A percentile compares a stretch with the other conserved stretches of the same genome.
Evolutionary conservation across 1,140 invertebrate genomes (phyloP).

Genomic region (Maniola jurtina): DNA sequence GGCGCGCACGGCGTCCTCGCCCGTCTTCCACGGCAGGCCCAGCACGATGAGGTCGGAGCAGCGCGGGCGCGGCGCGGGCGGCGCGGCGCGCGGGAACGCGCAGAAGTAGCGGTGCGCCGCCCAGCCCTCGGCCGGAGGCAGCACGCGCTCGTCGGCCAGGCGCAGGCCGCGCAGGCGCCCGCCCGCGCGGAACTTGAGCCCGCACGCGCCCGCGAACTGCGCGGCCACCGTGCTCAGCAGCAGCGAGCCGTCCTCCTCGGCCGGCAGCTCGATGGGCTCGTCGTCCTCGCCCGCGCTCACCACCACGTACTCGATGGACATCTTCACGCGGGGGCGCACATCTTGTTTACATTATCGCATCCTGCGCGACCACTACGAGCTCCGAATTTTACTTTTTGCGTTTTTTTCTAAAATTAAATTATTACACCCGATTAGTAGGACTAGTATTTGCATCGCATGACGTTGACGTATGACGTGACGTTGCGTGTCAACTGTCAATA

Average conservation of each 20-base stretch:
- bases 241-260: constrained; percentile 90
- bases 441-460: constrained; percentile 28
- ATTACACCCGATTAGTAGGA: constrained; percentile 20
- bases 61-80: constrained; percentile 83
- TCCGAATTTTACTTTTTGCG: constrained; percentile 16
- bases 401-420: constrained; percentile 27
- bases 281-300: constrained; percentile 91
- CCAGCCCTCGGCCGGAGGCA: constrained; percentile 73
- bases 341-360: constrained; percentile 55
- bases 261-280: constrained; percentile 93
- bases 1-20: constrained; percentile 85
- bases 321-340: constrained; percentile 51
- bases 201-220: constrained; percentile 93
- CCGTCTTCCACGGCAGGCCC: constrained; percentile 89
- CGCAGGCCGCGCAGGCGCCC: constrained; percentile 89
- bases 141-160: constrained; percentile 87
- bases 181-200: constrained; percentile 92
- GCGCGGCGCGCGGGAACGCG: constrained; percentile 64
- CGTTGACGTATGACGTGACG: constrained; percentile 51
- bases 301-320: constrained; percentile 80
- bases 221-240: constrained; percentile 90
- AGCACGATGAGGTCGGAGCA: constrained; percentile 92
- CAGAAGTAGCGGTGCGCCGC: constrained; percentile 68
- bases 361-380: constrained; percentile 26
- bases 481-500: too few species aligned